These are phyloP conservation scores for Muscicapa adusta DNA, from an alignment of 2,113 vertebrate species.

Conservation along the genomic window DNA sequence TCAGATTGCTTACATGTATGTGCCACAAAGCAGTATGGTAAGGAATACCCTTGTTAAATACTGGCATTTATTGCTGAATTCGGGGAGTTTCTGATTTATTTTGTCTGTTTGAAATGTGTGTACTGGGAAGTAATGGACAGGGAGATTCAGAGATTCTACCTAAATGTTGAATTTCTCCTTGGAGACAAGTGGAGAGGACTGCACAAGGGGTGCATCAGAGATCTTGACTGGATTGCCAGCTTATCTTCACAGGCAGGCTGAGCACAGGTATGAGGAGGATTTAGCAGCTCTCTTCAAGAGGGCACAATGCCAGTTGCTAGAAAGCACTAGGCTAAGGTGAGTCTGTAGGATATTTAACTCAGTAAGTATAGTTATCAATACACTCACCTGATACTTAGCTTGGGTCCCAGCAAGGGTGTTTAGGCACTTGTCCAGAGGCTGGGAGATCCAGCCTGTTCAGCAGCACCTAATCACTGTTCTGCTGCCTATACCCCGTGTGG, in stretches of 20 bases:
- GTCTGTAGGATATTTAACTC: background rate
- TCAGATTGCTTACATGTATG: background rate
- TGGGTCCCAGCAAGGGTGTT: background rate
- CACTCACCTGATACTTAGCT: background rate
- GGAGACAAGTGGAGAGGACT: background rate
- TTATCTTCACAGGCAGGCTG: background rate
- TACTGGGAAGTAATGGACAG: background rate
- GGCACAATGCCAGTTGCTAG: background rate
- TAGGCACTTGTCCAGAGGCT: background rate
- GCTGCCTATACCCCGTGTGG: background rate
- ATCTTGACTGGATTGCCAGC: background rate
- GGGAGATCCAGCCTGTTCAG: background rate
- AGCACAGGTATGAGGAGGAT: background rate
- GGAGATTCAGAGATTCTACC: background rate
- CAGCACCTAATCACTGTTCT: background rate
- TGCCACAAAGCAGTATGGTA: background rate
- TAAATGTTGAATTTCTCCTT: background rate
- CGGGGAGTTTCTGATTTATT: background rate
- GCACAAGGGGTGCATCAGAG: background rate
- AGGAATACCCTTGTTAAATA: background rate
- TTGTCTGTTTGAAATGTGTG: background rate
- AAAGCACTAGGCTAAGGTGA: background rate
- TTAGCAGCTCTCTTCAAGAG: background rate
- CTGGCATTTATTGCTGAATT: background rate
- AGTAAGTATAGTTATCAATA: fast-evolving